A percentile compares a stretch with the other conserved stretches of the same genome.
phyloP scores from a whole-genome alignment of 2,888 invertebrate genomes.

The Heteropelma amictum region DNA sequence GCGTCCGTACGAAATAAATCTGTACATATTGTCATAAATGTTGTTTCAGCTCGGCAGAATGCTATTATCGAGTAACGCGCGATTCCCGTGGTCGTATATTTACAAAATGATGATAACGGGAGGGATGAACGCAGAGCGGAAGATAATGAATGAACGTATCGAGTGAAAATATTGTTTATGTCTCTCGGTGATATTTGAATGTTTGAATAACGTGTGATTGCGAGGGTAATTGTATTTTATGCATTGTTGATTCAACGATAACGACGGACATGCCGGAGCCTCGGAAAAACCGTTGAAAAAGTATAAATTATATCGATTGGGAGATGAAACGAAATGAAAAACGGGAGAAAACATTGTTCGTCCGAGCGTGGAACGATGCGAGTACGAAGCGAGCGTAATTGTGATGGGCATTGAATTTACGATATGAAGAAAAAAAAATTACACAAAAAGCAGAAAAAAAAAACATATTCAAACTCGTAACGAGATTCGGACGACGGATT shows the following conservation, averaged over 20 bases:
- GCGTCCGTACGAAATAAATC: slow-evolving; percentile 64
- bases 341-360: slow-evolving; percentile 9
- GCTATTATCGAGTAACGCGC: slow-evolving; percentile 47
- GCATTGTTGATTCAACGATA: slow-evolving; percentile 22
- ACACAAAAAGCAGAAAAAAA: slow-evolving; percentile 2
- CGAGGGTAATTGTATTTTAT: slow-evolving; percentile 41
- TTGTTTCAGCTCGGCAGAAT: slow-evolving; percentile 61
- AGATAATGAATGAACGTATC: slow-evolving; percentile 36
- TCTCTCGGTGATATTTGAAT: neutral
- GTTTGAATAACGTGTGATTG: slow-evolving; percentile 29
- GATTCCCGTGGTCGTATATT: slow-evolving; percentile 34
- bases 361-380: slow-evolving; percentile 18
- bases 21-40: slow-evolving; percentile 72
- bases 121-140: slow-evolving; percentile 10
- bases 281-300: neutral
- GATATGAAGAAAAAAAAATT: neutral
- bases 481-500: slow-evolving; percentile 11
- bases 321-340: neutral
- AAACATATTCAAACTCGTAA: slow-evolving; percentile 6
- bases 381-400: slow-evolving; percentile 31
- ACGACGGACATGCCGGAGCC: neutral
- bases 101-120: neutral
- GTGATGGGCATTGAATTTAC: slow-evolving; percentile 34
- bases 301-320: neutral
- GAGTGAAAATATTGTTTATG: slow-evolving; percentile 12